These are phyloP conservation scores for Silurus aristotelis DNA, from an alignment of 2,797 vertebrate species.

Conservation along the genomic window DNA sequence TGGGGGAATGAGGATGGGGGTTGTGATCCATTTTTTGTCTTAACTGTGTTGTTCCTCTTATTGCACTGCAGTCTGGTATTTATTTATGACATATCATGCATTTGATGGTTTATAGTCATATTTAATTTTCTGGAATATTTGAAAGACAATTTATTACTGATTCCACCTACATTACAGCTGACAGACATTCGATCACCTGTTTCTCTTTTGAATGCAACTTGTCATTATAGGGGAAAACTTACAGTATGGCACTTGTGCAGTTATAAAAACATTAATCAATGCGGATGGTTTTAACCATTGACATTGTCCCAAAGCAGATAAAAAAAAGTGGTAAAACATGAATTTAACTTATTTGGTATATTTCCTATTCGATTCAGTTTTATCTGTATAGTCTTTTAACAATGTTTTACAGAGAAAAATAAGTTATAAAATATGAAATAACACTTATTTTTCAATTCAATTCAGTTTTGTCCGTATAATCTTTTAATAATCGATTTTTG, in stretches of 20 bases:
- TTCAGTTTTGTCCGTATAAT: too few species aligned
- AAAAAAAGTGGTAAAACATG: neutral
- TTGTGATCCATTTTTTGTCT: neutral
- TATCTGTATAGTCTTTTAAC: too few species aligned
- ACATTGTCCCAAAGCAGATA: too few species aligned
- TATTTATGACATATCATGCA: neutral
- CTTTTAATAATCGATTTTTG: too few species aligned
- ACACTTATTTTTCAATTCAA: too few species aligned
- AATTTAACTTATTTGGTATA: neutral
- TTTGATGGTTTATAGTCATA: neutral
- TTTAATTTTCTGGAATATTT: neutral
- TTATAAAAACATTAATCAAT: too few species aligned
- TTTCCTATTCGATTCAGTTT: too few species aligned
- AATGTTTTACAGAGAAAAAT: too few species aligned
- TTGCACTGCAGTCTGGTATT: neutral
- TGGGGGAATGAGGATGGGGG: neutral
- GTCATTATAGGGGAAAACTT: too few species aligned
- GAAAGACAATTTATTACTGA: neutral
- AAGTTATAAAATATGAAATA: too few species aligned
- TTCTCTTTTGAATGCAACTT: neutral
- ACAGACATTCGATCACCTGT: neutral
- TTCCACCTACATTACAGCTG: neutral
- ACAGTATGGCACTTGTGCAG: too few species aligned
- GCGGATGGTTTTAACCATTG: too few species aligned
- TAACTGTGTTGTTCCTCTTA: neutral